phyloP scores from a whole-genome alignment of 2,113 vertebrate species.

The Ciconia boyciana region DNA sequence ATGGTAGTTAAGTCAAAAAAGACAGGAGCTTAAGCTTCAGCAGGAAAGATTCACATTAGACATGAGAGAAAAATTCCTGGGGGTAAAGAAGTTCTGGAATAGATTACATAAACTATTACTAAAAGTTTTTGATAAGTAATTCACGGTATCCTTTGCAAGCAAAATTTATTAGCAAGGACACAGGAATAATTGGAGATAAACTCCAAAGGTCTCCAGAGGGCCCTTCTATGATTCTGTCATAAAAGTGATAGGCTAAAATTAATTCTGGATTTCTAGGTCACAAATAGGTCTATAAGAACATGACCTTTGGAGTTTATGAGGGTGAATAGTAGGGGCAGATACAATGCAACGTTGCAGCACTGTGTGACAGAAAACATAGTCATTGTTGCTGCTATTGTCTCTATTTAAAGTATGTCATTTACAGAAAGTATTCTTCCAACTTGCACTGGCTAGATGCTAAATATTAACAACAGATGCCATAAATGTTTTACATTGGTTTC shows the following conservation, averaged over 20 bases:
- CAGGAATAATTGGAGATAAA: neutral
- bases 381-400: neutral
- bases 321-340: neutral
- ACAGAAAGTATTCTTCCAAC: neutral
- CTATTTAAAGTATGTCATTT: neutral
- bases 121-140: neutral
- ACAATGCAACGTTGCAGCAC: neutral
- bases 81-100: neutral
- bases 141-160: neutral
- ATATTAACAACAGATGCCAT: neutral
- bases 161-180: neutral
- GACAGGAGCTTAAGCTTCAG: neutral
- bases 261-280: neutral
- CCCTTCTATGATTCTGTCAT: neutral
- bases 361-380: neutral
- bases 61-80: neutral
- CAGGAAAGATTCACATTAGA: neutral
- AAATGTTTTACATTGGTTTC: neutral
- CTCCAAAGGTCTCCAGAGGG: neutral
- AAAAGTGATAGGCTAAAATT: neutral
- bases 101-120: neutral
- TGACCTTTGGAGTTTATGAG: neutral
- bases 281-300: neutral
- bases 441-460: neutral
- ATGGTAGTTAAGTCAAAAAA: neutral